phyloP scores from a whole-genome alignment of 2,888 invertebrate genomes.

The Tipula helvola region DNA sequence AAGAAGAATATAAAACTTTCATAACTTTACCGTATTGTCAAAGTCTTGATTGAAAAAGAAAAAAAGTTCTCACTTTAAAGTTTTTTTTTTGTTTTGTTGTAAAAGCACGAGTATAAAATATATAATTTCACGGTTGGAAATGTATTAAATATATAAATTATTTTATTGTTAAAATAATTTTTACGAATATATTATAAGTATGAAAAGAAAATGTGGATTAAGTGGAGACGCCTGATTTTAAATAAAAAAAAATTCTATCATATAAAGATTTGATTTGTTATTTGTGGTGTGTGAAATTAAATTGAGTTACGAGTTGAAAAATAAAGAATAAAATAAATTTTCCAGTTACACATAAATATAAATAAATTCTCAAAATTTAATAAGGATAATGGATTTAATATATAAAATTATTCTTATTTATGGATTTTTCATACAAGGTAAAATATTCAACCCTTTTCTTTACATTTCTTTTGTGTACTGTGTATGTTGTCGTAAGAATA shows the following conservation, averaged over 20 bases:
- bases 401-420: not conserved
- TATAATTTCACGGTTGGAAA: not conserved
- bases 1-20: not conserved
- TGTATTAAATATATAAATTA: not conserved
- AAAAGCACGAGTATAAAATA: not conserved
- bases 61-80: not conserved
- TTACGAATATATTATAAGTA: not conserved
- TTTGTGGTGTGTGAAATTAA: slow-evolving; percentile 4
- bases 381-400: slow-evolving; percentile 4
- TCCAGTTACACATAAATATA: not conserved
- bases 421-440: not conserved
- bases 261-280: not conserved
- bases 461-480: not conserved
- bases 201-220: not conserved
- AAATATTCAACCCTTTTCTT: not conserved
- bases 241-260: not conserved
- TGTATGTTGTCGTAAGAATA: not conserved
- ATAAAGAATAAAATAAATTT: not conserved
- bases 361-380: not conserved
- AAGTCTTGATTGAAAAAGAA: not conserved
- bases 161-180: not conserved
- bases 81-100: not conserved
- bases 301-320: not conserved
- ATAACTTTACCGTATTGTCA: not conserved
- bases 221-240: not conserved